These are phyloP conservation scores for Stratiolaelaps scimitus DNA, from an alignment of 1,140 invertebrate species.

Conservation along the genomic window DNA sequence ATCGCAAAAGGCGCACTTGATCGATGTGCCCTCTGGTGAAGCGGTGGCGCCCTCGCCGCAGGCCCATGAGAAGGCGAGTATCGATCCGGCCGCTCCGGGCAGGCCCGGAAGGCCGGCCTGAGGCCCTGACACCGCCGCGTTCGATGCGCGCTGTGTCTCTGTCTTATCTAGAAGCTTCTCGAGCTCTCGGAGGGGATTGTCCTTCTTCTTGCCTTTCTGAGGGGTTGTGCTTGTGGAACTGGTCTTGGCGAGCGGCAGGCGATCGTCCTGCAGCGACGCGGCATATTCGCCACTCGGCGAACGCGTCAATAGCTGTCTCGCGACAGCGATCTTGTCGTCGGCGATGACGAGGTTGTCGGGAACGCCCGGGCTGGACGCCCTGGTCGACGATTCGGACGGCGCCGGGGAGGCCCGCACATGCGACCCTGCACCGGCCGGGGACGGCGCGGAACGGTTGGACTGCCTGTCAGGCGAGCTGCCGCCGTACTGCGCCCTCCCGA, in stretches of 20 bases:
- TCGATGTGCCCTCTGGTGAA: conserved; percentile 54
- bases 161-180: conserved; percentile 90
- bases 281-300: conserved; percentile 4
- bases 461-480: conserved; percentile 25
- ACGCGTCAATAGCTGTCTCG: conserved; percentile 1
- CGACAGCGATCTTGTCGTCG: background rate
- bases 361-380: conserved; percentile 19
- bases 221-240: conserved; percentile 44
- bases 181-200: conserved; percentile 65
- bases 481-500: conserved; percentile 29
- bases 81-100: conserved; percentile 54
- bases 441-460: conserved; percentile 25
- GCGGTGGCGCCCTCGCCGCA: conserved; percentile 72
- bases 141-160: conserved; percentile 50
- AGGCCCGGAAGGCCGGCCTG: conserved; percentile 37
- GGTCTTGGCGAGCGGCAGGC: conserved; percentile 12
- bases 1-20: conserved; percentile 92
- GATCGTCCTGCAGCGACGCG: background rate
- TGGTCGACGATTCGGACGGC: conserved; percentile 23
- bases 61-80: conserved; percentile 81
- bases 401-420: conserved; percentile 22
- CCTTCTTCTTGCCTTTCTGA: conserved; percentile 35
- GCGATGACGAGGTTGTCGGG: conserved; percentile 12
- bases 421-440: conserved; percentile 8
- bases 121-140: conserved; percentile 33